Evolutionary conservation across 2,888 invertebrate species (phyloP).

Genomic region (Tupiocoris notatus): DNA sequence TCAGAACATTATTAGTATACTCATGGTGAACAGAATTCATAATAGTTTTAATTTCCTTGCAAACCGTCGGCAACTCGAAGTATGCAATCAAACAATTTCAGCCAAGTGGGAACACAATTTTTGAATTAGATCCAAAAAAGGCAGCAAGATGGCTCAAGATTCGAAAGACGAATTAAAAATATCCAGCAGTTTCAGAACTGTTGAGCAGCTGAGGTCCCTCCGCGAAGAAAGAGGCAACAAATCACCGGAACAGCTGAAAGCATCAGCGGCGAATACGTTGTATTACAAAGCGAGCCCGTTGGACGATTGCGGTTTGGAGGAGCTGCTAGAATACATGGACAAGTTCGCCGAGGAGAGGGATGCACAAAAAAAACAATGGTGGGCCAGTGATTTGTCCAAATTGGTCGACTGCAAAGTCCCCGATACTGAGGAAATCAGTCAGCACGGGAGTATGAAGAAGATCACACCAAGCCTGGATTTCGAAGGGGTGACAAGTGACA

Average conservation of each 20-base stretch:
- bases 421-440: background rate
- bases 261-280: conserved; percentile 2
- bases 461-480: background rate
- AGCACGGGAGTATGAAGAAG: background rate
- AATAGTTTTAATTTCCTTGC: too few relatives aligned
- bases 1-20: too few relatives aligned
- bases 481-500: background rate
- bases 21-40: too few relatives aligned
- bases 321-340: conserved; percentile 8
- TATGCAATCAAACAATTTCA: background rate
- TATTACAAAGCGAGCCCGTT: conserved; percentile 19
- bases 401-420: conserved; percentile 2
- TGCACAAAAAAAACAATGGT: background rate
- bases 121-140: too few relatives aligned
- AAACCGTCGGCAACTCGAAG: too few relatives aligned
- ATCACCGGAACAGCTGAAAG: conserved; percentile 1
- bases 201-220: background rate
- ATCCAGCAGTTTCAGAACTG: conserved; percentile 4
- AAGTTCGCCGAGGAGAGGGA: conserved; percentile 15
- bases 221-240: conserved; percentile 10
- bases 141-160: too few relatives aligned
- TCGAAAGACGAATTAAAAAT: too few relatives aligned
- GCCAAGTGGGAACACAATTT: background rate
- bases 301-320: conserved; percentile 15
- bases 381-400: conserved; percentile 3